A percentile compares a stretch with the other conserved stretches of the same genome.
These are phyloP conservation scores for Dissostichus mawsoni DNA, from an alignment of 2,113 vertebrate genomes.

Conservation along the genomic window DNA sequence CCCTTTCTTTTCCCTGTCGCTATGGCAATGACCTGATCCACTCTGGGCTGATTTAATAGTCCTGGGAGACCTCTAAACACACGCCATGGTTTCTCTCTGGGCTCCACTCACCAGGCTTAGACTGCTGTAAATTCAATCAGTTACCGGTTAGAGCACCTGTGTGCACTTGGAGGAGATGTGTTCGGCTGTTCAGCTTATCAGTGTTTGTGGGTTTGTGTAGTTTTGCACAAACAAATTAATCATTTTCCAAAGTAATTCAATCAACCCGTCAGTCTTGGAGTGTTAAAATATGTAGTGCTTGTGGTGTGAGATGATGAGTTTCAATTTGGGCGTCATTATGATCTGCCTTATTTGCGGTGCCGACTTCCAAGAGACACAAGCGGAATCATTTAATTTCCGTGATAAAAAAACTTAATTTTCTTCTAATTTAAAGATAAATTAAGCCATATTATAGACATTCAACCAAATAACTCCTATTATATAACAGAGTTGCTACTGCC, in stretches of 20 bases:
- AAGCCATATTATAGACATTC: not conserved
- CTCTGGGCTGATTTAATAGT: constrained; percentile 80
- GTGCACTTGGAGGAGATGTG: constrained; percentile 51
- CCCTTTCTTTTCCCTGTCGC: constrained; percentile 56
- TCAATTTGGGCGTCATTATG: not conserved
- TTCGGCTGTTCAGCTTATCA: constrained; percentile 32
- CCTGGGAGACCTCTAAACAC: constrained; percentile 76
- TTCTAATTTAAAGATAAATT: not conserved
- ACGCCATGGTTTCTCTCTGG: constrained; percentile 73
- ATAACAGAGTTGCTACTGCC: not conserved
- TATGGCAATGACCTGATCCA: constrained; percentile 81
- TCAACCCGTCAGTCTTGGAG: not conserved
- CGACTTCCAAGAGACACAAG: not conserved
- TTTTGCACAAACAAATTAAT: constrained; percentile 33
- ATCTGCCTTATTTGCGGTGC: constrained; percentile 13
- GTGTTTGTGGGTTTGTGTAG: constrained; percentile 1
- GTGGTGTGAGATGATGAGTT: constrained; percentile 27
- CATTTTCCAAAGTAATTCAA: constrained; percentile 41
- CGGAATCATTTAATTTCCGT: not conserved
- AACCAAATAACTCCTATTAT: not conserved
- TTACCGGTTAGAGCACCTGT: constrained; percentile 67
- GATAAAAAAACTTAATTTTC: constrained; percentile 1
- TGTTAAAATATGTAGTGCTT: constrained; percentile 20
- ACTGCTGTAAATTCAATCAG: constrained; percentile 74
- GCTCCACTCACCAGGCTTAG: constrained; percentile 70